Base-by-base conservation (phyloP, 2,113 vertebrate genomes). In the Prionailurus viverrinus region DNA sequence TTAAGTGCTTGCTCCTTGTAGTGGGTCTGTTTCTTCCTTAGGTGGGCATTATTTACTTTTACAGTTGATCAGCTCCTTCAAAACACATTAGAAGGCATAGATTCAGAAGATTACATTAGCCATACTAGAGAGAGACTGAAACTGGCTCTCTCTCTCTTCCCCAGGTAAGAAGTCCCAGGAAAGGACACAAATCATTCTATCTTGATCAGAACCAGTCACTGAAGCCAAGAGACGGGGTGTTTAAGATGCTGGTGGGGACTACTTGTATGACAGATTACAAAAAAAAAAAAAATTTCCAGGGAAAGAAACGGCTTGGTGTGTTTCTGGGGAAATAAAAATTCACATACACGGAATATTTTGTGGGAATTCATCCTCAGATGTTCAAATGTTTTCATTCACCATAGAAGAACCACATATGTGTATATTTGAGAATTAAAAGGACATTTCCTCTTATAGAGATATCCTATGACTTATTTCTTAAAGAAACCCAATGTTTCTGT, bases 391-490 rank as follows among this genome's bases (percentile, higher is more conserved):
- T 88, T 92, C 5, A 88, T 41, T 91, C 15, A 45, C 25, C 23
- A 33, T 18, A 79, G 45, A 81, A 55, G 33, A 96, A 39, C 23
- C 16, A 93, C 0, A 2, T 78, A 81, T n/a, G 39, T 87, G 29
- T 55, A 89, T 48, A 93, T 21, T 39, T 69, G 19, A 85, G 33
- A 96, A 68, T 81, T 76, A 33, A 93, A 91, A 82, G 14, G 14
- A 78, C 82, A n/a, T 48, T 86, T 78, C 8, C 2, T 92, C 2
- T 95, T 58, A 45, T 48, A 23, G n/a, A 82, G 55, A 88, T 66
- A 88, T 76, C 27, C 63, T 82, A 27, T 39, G n/a, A 61, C 29
- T 73, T 39, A 39, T 95, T 96, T 93, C 31, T 88, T 87, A 96
- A 51, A 66, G 41, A 80, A 51, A 92, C 4, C 9, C 25, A 76